Conservation (phyloP, 92 coral and sea anemone species). For the Galaxea fascicularis region DNA sequence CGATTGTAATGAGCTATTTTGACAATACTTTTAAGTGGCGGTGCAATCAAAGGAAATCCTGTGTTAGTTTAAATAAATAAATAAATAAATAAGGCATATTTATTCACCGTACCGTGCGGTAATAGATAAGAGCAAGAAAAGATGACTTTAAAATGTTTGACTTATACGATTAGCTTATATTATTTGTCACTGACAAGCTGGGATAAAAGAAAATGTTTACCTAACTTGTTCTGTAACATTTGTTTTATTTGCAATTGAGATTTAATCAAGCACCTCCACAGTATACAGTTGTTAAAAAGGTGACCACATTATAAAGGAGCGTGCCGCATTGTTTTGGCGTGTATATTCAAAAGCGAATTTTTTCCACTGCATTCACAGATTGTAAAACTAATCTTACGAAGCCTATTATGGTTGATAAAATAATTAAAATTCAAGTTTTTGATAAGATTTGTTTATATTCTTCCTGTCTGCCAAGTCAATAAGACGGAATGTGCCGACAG, state of each 20-base stretch:
- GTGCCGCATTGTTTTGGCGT: slow-evolving; percentile 19
- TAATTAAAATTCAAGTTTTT: slow-evolving; percentile 43
- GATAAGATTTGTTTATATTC: slow-evolving; percentile 50
- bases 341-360: background rate
- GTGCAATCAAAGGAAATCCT: slow-evolving; percentile 31
- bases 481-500: slow-evolving; percentile 47
- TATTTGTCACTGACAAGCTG: slow-evolving; percentile 29
- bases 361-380: slow-evolving; percentile 12
- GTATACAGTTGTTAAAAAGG: background rate
- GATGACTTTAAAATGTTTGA: slow-evolving; percentile 36
- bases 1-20: slow-evolving; percentile 20
- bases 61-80: slow-evolving; percentile 23
- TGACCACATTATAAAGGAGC: background rate
- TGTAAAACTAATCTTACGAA: slow-evolving; percentile 26
- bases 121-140: slow-evolving; percentile 19
- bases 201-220: slow-evolving; percentile 45
- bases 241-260: slow-evolving; percentile 33
- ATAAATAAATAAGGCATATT: background rate
- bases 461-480: slow-evolving; percentile 47
- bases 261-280: slow-evolving; percentile 21
- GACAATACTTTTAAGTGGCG: slow-evolving; percentile 30
- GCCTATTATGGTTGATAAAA: slow-evolving; percentile 36
- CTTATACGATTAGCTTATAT: slow-evolving; percentile 6
- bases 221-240: slow-evolving; percentile 5
- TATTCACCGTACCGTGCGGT: background rate